Percentiles rank a stretch among this genome's conserved stretches.
Evolutionary conservation across 2,113 vertebrate genomes (phyloP).

Genomic region (Bos javanicus): DNA sequence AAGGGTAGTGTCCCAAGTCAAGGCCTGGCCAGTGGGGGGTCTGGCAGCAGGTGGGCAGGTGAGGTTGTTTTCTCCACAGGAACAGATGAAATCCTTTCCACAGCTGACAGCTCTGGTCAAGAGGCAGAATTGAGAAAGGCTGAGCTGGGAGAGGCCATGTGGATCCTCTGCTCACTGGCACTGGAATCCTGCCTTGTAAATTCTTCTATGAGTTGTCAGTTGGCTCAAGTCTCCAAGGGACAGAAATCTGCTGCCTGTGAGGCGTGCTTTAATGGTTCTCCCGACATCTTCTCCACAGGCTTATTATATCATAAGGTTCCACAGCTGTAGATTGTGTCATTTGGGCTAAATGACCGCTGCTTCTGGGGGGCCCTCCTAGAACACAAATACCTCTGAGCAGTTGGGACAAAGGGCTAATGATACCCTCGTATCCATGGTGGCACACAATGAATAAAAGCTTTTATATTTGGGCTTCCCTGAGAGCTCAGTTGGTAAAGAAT

Average conservation of each 20-base stretch:
- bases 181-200: constrained; percentile 3
- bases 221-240: background rate
- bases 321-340: background rate
- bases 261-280: background rate
- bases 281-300: background rate
- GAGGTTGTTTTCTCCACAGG: constrained; percentile 28
- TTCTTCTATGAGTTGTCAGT: background rate
- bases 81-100: constrained; percentile 25
- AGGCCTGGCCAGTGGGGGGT: constrained; percentile 41
- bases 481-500: background rate
- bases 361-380: background rate
- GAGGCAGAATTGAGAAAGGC: background rate
- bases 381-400: constrained; percentile 4
- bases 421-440: background rate
- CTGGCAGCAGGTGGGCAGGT: background rate
- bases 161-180: background rate
- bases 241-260: background rate
- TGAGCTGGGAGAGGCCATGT: background rate
- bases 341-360: background rate
- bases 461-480: background rate
- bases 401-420: background rate
- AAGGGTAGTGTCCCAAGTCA: constrained; percentile 77
- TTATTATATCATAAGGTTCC: background rate
- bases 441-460: background rate
- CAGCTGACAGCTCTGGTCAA: constrained; percentile 19